A percentile compares a stretch with the other conserved stretches of the same genome.
Conservation (phyloP, 2,113 vertebrate genomes). For the Leiothrix lutea region DNA sequence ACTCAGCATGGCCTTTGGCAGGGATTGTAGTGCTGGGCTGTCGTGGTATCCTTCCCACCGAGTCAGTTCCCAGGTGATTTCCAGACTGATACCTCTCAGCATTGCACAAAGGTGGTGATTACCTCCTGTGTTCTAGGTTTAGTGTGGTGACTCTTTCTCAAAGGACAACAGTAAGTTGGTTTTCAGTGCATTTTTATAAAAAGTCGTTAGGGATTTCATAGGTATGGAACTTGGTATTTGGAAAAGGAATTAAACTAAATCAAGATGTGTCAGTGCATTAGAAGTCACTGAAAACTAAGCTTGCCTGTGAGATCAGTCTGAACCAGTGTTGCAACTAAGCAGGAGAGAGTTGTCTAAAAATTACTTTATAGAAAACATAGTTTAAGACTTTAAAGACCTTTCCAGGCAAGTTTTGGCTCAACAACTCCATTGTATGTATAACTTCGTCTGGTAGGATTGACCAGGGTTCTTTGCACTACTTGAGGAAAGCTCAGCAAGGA, state of each 20-base stretch:
- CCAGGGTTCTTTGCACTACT: neutral
- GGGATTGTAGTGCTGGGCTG: neutral
- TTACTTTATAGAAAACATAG: neutral
- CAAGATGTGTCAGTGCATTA: neutral
- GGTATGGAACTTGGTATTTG: neutral
- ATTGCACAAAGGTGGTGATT: neutral
- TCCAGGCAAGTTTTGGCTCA: neutral
- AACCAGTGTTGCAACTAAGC: neutral
- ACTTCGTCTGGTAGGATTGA: neutral
- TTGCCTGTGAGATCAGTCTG: neutral
- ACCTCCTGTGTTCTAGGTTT: neutral
- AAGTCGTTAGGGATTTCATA: neutral
- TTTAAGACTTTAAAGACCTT: neutral
- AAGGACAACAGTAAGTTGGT: neutral
- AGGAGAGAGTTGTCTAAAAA: neutral
- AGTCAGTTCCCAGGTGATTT: neutral
- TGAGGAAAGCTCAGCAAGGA: neutral
- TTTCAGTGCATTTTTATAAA: neutral
- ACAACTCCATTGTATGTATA: accelerated
- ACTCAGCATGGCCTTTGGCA: neutral
- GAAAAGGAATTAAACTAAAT: neutral
- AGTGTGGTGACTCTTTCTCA: neutral
- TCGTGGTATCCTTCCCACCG: neutral
- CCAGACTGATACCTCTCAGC: neutral
- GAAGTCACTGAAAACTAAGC: neutral